These are phyloP conservation scores for Chiridota heheva DNA, from an alignment of 35 echinoderm and acorn worm species.

Conservation along the genomic window DNA sequence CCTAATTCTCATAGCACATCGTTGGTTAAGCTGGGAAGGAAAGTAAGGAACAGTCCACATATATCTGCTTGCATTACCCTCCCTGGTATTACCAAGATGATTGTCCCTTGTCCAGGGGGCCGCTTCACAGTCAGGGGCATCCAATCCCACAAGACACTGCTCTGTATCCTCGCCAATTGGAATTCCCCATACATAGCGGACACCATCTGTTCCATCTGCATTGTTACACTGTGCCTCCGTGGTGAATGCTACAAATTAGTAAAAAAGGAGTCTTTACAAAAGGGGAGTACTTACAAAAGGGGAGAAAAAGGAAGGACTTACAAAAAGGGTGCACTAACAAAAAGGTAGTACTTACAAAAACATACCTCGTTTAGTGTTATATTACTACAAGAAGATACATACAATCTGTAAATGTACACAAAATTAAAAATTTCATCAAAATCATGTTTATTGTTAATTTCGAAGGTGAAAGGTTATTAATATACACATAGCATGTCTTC, in stretches of 20 bases:
- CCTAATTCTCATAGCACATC: slow-evolving; percentile 87
- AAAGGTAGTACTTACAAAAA: too few relatives aligned
- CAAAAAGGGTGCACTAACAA: neutral
- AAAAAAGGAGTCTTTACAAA: neutral
- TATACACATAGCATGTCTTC: too few relatives aligned
- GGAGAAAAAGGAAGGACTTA: neutral
- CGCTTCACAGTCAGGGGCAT: slow-evolving; percentile 75
- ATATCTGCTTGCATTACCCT: slow-evolving; percentile 69
- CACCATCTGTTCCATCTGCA: slow-evolving; percentile 31
- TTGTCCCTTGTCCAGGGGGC: slow-evolving; percentile 97
- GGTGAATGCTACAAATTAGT: slow-evolving; percentile 12
- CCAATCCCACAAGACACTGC: slow-evolving; percentile 75
- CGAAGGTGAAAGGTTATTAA: too few relatives aligned
- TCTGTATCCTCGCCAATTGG: slow-evolving; percentile 50
- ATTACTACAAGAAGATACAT: too few relatives aligned
- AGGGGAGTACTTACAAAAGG: neutral
- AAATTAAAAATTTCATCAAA: too few relatives aligned
- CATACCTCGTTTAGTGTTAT: too few relatives aligned
- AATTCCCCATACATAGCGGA: slow-evolving; percentile 76
- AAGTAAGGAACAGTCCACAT: slow-evolving; percentile 86
- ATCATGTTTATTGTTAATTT: too few relatives aligned
- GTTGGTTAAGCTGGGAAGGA: slow-evolving; percentile 52
- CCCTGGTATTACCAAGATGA: slow-evolving; percentile 81
- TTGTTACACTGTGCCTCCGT: slow-evolving; percentile 46
- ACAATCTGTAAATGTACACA: too few relatives aligned